Base-by-base conservation (phyloP, 2,113 vertebrate species). In the Calidris pygmaea region DNA sequence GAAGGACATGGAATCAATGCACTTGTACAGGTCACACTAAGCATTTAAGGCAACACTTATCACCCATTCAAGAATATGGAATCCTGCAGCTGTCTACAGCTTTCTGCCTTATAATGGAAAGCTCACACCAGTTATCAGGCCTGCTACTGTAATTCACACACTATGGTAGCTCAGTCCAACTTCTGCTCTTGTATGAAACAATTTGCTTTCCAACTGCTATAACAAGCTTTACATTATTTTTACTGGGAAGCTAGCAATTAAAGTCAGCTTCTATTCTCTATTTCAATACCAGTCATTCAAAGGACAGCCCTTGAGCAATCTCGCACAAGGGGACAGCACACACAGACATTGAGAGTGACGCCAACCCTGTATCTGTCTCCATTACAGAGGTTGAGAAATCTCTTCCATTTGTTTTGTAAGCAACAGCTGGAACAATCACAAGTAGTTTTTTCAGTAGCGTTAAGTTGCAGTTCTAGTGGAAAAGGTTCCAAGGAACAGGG, bases 231-330 rank as follows among this genome's bases (percentile, higher is more conserved):
- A 80, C 53, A 26, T 91, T 94, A 58, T 74, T 91, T 90, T 72
- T 53, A 71, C 59, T n/a, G 48, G 27, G 66, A 92, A 92, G 68
- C 30, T 10, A 73, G 85, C 63, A 89, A 75, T 35, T 72, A 18
- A 84, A 89, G 72, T 35, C 30, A 92, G 80, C 80, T 78, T 87
- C 91, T 91, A 65, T 55, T 76, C 66, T 68, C 59, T 65, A 5
- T 41, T 78, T 94, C 93, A 89, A 89, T 79, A 65, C n/a, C 71
- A 77, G 56, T 91, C 70, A 85, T 91, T 96, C 70, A 79, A 83
- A 90, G 66, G 66, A 85, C 65, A 85, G 53, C 43, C 78, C 94
- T 94, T 92, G 84, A 94, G 93, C 89, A 96, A 96, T 48, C 70
- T 68, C 89, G 85, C 74, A 86, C 66, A 65, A 89, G 53, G 70